Conservation (phyloP, 2,113 vertebrate species). For the Aphelocoma coerulescens region DNA sequence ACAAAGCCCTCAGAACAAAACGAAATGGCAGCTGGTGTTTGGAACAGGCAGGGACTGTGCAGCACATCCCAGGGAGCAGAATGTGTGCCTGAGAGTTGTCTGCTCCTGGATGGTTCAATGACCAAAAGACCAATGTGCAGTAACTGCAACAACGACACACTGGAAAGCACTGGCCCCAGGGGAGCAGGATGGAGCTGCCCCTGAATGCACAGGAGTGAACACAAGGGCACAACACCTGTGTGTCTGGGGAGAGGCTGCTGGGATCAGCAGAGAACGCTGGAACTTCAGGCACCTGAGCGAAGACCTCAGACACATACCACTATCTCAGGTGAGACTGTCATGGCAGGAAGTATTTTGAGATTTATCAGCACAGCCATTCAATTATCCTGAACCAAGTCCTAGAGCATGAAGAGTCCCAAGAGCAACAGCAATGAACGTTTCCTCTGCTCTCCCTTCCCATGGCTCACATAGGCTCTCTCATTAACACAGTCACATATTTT, state of each 20-base stretch:
- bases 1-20: not conserved
- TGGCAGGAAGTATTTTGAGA: not conserved
- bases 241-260: not conserved
- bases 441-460: not conserved
- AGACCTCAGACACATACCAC: not conserved
- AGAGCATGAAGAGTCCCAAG: not conserved
- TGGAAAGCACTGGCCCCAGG: not conserved
- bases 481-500: not conserved
- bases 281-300: not conserved
- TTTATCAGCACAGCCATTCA: not conserved
- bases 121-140: rapidly evolving
- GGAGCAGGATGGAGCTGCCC: not conserved
- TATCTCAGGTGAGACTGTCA: not conserved
- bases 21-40: not conserved
- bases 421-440: not conserved
- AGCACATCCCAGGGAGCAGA: not conserved
- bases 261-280: not conserved
- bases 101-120: not conserved
- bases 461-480: not conserved
- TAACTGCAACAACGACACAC: rapidly evolving
- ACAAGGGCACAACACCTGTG: rapidly evolving
- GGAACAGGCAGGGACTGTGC: not conserved
- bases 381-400: not conserved
- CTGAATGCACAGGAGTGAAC: rapidly evolving
- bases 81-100: not conserved